Conservation (phyloP, 2,797 vertebrate species). For the Gouania willdenowi region DNA sequence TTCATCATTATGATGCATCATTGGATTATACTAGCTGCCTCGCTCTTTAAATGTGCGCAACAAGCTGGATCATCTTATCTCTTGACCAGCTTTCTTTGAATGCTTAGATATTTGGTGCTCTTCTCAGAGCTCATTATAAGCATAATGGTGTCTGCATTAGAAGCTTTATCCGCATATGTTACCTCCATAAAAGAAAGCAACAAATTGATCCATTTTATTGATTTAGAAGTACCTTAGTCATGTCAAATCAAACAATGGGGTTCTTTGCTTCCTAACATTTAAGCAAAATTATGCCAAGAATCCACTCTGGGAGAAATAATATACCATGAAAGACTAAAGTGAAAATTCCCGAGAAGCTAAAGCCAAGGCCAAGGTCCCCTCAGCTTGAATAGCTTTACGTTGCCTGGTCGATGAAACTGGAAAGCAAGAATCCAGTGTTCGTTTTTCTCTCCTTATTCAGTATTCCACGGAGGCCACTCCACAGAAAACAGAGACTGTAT, state of each 20-base stretch:
- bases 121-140: too few species aligned
- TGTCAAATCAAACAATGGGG: slow-evolving; percentile 11
- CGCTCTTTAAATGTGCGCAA: too few species aligned
- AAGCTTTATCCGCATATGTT: slow-evolving; percentile 2
- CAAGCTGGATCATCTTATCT: too few species aligned
- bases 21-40: too few species aligned
- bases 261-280: slow-evolving; percentile 10
- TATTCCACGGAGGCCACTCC: slow-evolving; percentile 46
- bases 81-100: too few species aligned
- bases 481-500: slow-evolving; percentile 39
- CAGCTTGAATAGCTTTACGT: slow-evolving; percentile 53
- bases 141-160: background rate
- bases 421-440: slow-evolving; percentile 25
- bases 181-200: slow-evolving; percentile 9
- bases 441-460: slow-evolving; percentile 49
- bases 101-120: too few species aligned
- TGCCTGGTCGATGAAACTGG: slow-evolving; percentile 27
- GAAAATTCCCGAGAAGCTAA: slow-evolving; percentile 27
- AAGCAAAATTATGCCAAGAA: slow-evolving; percentile 24
- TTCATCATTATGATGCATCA: too few species aligned
- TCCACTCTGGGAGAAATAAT: slow-evolving; percentile 25
- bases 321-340: slow-evolving; percentile 18
- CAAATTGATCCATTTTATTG: slow-evolving; percentile 41
- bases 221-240: background rate
- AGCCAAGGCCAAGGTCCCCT: slow-evolving; percentile 25